phyloP scores from a whole-genome alignment of 2,888 invertebrate genomes.

The Coleophora flavipennella region DNA sequence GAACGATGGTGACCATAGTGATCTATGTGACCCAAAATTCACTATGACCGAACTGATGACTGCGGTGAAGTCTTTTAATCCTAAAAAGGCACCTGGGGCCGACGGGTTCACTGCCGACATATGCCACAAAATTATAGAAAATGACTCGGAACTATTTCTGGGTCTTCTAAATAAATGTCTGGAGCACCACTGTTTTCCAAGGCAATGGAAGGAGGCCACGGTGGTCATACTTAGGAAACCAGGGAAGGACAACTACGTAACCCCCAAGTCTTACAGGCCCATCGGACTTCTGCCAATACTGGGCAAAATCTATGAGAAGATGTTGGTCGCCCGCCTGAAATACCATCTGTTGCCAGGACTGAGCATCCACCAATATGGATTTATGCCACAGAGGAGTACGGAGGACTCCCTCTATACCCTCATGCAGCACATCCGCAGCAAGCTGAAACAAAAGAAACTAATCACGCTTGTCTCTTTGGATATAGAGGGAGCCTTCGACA shows the following conservation, averaged over 20 bases:
- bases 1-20: background rate
- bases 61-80: slow-evolving; percentile 3
- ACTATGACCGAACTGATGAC: slow-evolving; percentile 5
- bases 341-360: slow-evolving; percentile 4
- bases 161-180: slow-evolving; percentile 5
- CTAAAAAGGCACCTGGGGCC: slow-evolving; percentile 15
- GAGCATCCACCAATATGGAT: slow-evolving; percentile 9
- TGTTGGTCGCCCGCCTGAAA: slow-evolving; percentile 6
- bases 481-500: slow-evolving; percentile 12
- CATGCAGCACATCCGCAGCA: background rate
- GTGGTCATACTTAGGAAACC: slow-evolving; percentile 5
- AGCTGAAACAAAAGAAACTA: slow-evolving; percentile 1
- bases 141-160: slow-evolving; percentile 1
- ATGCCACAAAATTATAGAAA: slow-evolving; percentile 9
- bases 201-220: slow-evolving; percentile 6
- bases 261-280: slow-evolving; percentile 6
- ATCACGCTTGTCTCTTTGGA: slow-evolving; percentile 7
- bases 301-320: slow-evolving; percentile 10
- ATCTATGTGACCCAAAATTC: slow-evolving; percentile 11
- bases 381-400: slow-evolving; percentile 9
- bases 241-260: slow-evolving; percentile 1
- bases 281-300: slow-evolving; percentile 12
- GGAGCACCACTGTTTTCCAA: slow-evolving; percentile 2
- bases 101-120: slow-evolving; percentile 18
- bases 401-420: slow-evolving; percentile 5